Evolutionary conservation across 1,140 invertebrate genomes (phyloP).

Genomic region (Conopomorpha cramerella): DNA sequence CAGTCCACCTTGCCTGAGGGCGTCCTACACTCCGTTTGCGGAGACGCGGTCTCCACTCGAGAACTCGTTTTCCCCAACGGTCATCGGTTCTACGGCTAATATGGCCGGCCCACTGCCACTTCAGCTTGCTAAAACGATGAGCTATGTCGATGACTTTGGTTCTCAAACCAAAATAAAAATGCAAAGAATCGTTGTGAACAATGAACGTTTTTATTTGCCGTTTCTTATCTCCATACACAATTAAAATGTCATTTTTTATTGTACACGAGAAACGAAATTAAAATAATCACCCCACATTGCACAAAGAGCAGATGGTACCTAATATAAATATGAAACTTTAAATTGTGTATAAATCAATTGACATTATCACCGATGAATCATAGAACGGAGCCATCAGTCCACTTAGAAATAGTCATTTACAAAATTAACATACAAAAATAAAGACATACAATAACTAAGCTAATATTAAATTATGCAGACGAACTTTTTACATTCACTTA

Average conservation of each 20-base stretch:
- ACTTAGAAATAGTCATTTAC: constrained; percentile 21
- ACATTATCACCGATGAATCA: constrained; percentile 26
- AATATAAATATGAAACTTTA: constrained; percentile 22
- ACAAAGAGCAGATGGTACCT: neutral
- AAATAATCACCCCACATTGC: neutral
- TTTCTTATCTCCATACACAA: constrained; percentile 53
- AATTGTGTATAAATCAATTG: constrained; percentile 49
- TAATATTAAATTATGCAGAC: too few species aligned
- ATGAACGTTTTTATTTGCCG: constrained; percentile 49
- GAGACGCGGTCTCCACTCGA: too few species aligned
- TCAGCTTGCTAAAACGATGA: too few species aligned
- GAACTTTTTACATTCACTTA: too few species aligned
- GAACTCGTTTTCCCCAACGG: too few species aligned
- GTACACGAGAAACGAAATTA: constrained; percentile 9
- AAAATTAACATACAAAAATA: constrained; percentile 17
- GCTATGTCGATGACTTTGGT: too few species aligned
- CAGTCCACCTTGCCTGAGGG: too few species aligned
- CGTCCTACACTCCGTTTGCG: too few species aligned
- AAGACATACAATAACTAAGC: too few species aligned
- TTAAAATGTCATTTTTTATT: constrained; percentile 29
- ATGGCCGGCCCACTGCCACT: too few species aligned
- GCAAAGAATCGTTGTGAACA: constrained; percentile 19
- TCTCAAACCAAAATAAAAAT: too few species aligned
- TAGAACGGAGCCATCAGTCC: constrained; percentile 37
- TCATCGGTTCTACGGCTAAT: too few species aligned